Conservation (phyloP, 2,888 invertebrate species). For the Volucella inanis region DNA sequence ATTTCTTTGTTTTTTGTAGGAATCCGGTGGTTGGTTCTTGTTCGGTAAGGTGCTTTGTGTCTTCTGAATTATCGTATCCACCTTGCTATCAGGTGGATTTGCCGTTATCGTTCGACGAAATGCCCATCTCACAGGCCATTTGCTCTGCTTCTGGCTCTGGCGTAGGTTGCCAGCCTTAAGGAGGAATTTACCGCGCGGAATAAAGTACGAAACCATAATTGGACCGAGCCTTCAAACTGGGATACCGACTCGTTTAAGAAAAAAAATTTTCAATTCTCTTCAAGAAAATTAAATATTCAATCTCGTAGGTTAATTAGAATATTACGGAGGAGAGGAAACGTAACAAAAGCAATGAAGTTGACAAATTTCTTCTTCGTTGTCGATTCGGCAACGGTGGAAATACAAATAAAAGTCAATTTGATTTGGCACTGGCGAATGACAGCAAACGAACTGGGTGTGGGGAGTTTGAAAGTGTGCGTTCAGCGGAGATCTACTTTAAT, state of each 20-base stretch:
- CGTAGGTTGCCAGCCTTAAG: conserved; percentile 80
- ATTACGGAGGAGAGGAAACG: conserved; percentile 43
- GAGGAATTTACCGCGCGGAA: conserved; percentile 80
- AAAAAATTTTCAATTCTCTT: conserved; percentile 30
- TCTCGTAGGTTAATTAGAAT: conserved; percentile 44
- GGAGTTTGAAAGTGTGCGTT: conserved; percentile 27
- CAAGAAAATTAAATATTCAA: conserved; percentile 5
- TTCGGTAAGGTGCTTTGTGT: conserved; percentile 11
- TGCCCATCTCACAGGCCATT: conserved; percentile 78
- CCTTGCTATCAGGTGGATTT: conserved; percentile 66
- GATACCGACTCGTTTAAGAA: not conserved
- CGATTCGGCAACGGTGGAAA: conserved; percentile 44
- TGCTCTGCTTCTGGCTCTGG: conserved; percentile 76
- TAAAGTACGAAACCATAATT: conserved; percentile 81
- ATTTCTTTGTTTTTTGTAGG: conserved; percentile 72
- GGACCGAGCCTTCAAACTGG: not conserved
- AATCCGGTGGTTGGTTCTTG: conserved; percentile 13
- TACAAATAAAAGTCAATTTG: conserved; percentile 55
- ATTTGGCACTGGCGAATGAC: conserved; percentile 50
- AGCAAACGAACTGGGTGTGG: conserved; percentile 19
- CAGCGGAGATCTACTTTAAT: not conserved
- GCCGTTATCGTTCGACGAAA: conserved; percentile 77
- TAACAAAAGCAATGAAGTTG: conserved; percentile 49
- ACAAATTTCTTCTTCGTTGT: not conserved
- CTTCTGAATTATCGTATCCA: conserved; percentile 54